These are phyloP conservation scores for Athalia circularis DNA, from an alignment of 2,888 invertebrate species.

Conservation along the genomic window DNA sequence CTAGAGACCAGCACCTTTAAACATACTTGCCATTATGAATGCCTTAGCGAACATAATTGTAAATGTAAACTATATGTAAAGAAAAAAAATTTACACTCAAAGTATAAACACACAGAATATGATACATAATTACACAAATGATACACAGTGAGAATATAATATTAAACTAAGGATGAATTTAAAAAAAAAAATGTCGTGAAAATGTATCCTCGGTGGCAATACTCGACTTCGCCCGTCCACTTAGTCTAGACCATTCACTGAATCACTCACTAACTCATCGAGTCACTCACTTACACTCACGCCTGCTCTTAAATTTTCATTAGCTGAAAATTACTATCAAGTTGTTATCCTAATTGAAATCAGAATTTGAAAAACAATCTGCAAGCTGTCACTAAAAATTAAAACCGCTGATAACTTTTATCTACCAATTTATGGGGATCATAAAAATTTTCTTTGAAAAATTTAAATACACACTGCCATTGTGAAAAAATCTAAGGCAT, in stretches of 20 bases:
- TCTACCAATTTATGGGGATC: constrained; percentile 1
- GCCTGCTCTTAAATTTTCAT: constrained; percentile 29
- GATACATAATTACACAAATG: constrained; percentile 41
- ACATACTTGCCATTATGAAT: constrained; percentile 72
- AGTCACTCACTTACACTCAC: constrained; percentile 27
- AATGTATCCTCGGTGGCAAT: constrained; percentile 65
- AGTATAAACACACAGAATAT: constrained; percentile 24
- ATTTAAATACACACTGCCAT: constrained; percentile 11
- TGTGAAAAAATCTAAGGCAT: neutral
- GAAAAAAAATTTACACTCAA: constrained; percentile 27
- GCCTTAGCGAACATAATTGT: constrained; percentile 69
- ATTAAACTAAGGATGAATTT: constrained; percentile 45
- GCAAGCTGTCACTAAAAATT: neutral
- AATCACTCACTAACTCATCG: constrained; percentile 16
- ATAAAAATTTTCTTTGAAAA: constrained; percentile 12
- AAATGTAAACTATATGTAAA: constrained; percentile 55
- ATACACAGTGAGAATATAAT: constrained; percentile 45
- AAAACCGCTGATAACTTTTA: neutral
- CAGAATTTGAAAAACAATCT: neutral
- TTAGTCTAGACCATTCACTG: constrained; percentile 57
- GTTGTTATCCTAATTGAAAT: constrained; percentile 1
- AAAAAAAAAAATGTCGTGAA: constrained; percentile 53
- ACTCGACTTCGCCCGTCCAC: constrained; percentile 67
- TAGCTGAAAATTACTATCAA: neutral
- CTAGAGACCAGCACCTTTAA: constrained; percentile 63